A percentile compares a stretch with the other conserved stretches of the same genome.
phyloP scores from a whole-genome alignment of 1,140 invertebrate species.

The Heliconius himera region DNA sequence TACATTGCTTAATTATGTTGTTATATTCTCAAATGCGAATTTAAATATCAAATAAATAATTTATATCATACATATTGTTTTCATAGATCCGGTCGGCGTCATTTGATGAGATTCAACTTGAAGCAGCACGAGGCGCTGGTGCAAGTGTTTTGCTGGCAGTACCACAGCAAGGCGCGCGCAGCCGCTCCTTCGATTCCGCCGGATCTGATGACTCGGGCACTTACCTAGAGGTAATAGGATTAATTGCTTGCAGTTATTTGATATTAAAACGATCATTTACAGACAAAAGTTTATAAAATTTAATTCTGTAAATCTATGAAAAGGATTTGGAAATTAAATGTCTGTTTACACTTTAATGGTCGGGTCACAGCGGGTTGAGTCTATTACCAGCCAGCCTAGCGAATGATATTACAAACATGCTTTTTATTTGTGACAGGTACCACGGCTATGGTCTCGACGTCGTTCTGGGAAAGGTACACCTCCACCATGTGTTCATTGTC shows the following conservation, averaged over 20 bases:
- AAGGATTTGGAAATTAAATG: too few relatives aligned
- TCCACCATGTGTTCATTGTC: constrained; percentile 85
- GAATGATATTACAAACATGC: too few relatives aligned
- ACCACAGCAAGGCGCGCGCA: constrained; percentile 85
- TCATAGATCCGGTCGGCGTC: constrained; percentile 87
- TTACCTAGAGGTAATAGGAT: constrained; percentile 80
- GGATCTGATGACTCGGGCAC: constrained; percentile 85
- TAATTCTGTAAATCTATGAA: too few relatives aligned
- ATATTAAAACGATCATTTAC: too few relatives aligned
- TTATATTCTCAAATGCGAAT: too few relatives aligned
- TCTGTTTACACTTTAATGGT: too few relatives aligned
- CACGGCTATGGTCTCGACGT: constrained; percentile 84
- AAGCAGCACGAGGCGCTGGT: constrained; percentile 84
- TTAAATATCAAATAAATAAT: too few relatives aligned
- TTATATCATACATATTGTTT: neutral
- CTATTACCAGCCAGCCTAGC: too few relatives aligned
- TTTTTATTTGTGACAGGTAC: constrained; percentile 75
- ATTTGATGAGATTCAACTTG: constrained; percentile 93
- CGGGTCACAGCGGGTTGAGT: too few relatives aligned
- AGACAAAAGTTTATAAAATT: too few relatives aligned
- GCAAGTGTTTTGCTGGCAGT: constrained; percentile 83
- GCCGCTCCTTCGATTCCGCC: constrained; percentile 90
- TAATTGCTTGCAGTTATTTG: neutral
- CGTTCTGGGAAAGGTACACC: constrained; percentile 84
- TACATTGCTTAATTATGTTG: too few relatives aligned